Conservation (phyloP, 2,113 vertebrate genomes). For the Corynorhinus townsendii region DNA sequence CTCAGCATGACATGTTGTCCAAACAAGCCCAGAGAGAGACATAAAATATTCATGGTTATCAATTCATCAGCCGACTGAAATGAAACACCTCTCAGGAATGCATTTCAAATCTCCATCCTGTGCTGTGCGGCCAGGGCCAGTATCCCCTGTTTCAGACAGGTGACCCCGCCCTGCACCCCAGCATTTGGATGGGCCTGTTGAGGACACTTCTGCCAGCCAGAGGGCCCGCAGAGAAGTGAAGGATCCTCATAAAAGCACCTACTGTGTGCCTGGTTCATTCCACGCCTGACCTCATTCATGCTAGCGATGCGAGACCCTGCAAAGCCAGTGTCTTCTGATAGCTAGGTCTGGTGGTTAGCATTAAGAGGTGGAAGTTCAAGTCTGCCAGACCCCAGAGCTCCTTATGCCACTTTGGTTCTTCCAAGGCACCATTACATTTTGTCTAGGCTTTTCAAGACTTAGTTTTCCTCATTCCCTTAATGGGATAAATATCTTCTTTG, state of each 20-base stretch:
- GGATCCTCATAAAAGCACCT: not conserved
- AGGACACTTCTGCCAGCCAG: fast-evolving
- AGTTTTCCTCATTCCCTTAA: not conserved
- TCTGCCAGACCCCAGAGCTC: not conserved
- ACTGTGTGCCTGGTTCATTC: too few relatives aligned
- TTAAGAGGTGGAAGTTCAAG: not conserved
- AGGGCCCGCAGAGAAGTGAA: fast-evolving
- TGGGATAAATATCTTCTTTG: not conserved
- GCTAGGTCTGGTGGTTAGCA: not conserved
- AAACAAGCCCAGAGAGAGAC: not conserved
- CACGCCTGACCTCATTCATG: too few relatives aligned
- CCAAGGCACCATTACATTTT: too few relatives aligned
- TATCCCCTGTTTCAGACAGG: not conserved
- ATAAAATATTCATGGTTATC: not conserved
- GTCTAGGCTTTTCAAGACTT: not conserved
- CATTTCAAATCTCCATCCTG: not conserved
- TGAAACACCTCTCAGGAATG: not conserved
- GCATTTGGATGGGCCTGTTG: not conserved
- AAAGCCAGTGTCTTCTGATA: not conserved
- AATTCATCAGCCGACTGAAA: not conserved
- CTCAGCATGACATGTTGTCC: not conserved
- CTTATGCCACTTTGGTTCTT: fast-evolving
- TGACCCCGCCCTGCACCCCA: fast-evolving
- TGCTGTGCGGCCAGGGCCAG: not conserved
- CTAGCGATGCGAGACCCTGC: fast-evolving